phyloP scores from a whole-genome alignment of 1,140 invertebrate species.

The Cotesia typhae region DNA sequence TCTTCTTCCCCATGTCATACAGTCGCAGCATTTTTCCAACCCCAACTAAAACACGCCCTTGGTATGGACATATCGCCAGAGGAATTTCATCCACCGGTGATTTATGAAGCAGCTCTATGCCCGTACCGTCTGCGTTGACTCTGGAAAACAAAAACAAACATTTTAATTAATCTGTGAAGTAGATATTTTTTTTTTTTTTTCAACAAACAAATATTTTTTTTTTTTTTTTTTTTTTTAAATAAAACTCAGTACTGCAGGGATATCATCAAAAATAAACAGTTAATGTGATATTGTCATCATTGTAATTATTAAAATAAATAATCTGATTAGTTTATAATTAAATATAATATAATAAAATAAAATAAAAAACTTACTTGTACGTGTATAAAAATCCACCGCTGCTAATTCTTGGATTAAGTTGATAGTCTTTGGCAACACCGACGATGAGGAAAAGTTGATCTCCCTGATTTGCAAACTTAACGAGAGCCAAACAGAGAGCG shows the following conservation, averaged over 20 bases:
- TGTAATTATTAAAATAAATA: conserved; percentile 27
- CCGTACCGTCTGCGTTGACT: conserved; percentile 75
- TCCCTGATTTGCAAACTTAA: conserved; percentile 77
- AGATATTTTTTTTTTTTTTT: conserved; percentile 11
- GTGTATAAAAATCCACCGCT: conserved; percentile 86
- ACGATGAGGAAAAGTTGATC: conserved; percentile 82
- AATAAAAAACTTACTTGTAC: conserved; percentile 73
- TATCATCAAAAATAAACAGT: conserved; percentile 56
- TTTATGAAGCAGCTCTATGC: conserved; percentile 91
- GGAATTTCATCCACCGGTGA: conserved; percentile 96
- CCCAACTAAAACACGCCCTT: conserved; percentile 90
- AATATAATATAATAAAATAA: conserved; percentile 27
- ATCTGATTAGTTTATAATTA: conserved; percentile 7
- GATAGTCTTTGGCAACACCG: conserved; percentile 89
- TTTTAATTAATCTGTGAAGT: conserved; percentile 45
- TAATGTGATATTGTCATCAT: conserved; percentile 57
- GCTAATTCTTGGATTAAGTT: conserved; percentile 86
- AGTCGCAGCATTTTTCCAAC: conserved; percentile 91
- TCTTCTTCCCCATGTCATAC: conserved; percentile 98
- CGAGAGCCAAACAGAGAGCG: conserved; percentile 77
- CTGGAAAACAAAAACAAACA: conserved; percentile 59
- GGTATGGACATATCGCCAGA: conserved; percentile 87
- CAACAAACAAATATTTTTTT: conserved; percentile 23
- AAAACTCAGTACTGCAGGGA: conserved; percentile 62
- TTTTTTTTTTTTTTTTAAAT: not conserved